These are phyloP conservation scores for Helarctos malayanus DNA, from an alignment of 2,797 vertebrate species.

Conservation along the genomic window DNA sequence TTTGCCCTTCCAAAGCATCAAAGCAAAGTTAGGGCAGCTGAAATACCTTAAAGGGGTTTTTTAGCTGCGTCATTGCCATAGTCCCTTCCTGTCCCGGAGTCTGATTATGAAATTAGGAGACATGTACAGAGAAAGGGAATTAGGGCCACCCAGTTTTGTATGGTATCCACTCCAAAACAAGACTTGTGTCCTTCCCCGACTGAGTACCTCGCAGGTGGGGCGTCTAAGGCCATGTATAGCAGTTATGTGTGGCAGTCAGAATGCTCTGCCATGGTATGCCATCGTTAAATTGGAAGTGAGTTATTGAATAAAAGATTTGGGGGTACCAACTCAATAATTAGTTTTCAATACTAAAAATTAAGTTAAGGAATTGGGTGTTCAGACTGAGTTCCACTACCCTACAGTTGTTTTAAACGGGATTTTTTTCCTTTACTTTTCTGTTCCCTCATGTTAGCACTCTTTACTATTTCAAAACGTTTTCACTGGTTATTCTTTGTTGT, in stretches of 20 bases:
- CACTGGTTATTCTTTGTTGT: neutral
- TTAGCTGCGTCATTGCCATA: neutral
- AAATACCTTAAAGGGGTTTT: conserved; percentile 1
- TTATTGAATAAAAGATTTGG: neutral
- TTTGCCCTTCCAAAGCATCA: conserved; percentile 48
- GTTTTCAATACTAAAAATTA: conserved; percentile 3
- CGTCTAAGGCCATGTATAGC: neutral
- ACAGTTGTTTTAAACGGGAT: neutral
- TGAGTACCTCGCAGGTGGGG: neutral
- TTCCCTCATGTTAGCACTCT: neutral
- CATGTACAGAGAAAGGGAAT: neutral
- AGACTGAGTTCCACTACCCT: neutral
- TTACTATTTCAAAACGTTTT: neutral
- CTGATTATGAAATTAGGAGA: neutral
- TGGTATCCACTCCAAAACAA: neutral
- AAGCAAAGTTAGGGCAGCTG: neutral
- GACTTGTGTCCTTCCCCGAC: neutral
- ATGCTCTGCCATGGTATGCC: neutral
- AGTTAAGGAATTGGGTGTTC: neutral
- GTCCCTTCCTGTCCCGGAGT: neutral
- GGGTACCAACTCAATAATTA: neutral
- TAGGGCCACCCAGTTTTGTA: neutral
- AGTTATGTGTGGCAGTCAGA: neutral
- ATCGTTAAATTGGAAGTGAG: neutral
- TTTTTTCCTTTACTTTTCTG: neutral